These are phyloP conservation scores for Sebastes taczanowskii DNA, from an alignment of 2,797 vertebrate genomes.

Conservation along the genomic window DNA sequence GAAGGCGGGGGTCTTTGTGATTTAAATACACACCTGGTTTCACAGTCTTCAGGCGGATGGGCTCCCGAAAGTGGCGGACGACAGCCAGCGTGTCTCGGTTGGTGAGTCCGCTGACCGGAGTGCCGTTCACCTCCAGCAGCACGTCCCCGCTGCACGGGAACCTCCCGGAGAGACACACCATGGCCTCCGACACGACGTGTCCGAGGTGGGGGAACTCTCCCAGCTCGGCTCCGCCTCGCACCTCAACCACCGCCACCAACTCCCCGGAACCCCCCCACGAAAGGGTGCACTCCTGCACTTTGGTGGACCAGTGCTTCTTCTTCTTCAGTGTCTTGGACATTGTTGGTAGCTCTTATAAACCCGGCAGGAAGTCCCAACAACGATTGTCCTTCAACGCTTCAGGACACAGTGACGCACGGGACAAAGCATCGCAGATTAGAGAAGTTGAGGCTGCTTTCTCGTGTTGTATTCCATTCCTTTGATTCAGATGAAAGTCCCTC, in stretches of 20 bases:
- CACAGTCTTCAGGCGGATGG: conserved; percentile 93
- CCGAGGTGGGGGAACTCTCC: conserved; percentile 91
- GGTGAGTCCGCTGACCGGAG: conserved; percentile 96
- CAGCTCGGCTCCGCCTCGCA: conserved; percentile 90
- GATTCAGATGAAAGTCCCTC: background rate
- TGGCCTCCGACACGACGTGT: conserved; percentile 78
- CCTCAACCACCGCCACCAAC: conserved; percentile 80
- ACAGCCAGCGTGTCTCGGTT: conserved; percentile 94
- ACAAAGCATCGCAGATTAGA: conserved; percentile 43
- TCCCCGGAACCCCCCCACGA: conserved; percentile 89
- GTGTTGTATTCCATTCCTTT: conserved; percentile 55
- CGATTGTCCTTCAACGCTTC: conserved; percentile 52
- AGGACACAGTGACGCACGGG: conserved; percentile 58
- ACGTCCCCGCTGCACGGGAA: conserved; percentile 88
- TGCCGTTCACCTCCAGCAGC: conserved; percentile 96
- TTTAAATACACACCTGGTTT: conserved; percentile 87
- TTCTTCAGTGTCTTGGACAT: conserved; percentile 98
- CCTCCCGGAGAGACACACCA: conserved; percentile 85
- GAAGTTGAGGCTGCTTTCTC: conserved; percentile 37
- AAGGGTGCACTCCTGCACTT: conserved; percentile 93
- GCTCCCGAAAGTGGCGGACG: conserved; percentile 94
- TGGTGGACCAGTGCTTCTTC: conserved; percentile 95
- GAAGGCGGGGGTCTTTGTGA: background rate
- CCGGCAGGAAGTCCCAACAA: conserved; percentile 40
- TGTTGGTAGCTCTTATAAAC: conserved; percentile 23